A percentile compares a stretch with the other conserved stretches of the same genome.
Evolutionary conservation across 1,140 invertebrate genomes (phyloP).

Genomic region (Drosophila gunungcola): DNA sequence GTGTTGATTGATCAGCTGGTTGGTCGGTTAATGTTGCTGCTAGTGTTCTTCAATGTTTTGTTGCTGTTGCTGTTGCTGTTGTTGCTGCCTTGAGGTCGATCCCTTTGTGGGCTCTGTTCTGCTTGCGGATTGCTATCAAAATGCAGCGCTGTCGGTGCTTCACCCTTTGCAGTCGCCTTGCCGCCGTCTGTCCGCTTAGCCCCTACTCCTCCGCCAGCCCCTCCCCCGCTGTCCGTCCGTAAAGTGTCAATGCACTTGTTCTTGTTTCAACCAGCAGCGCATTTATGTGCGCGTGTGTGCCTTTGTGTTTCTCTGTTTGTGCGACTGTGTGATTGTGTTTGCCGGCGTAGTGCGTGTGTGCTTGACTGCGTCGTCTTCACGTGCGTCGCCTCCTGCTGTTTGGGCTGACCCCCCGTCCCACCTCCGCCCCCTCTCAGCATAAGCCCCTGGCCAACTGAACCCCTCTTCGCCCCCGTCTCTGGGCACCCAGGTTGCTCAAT

Average conservation of each 20-base stretch:
- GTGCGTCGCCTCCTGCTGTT: constrained; percentile 80
- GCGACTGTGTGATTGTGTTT: constrained; percentile 42
- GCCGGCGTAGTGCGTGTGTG: constrained; percentile 63
- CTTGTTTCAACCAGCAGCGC: constrained; percentile 61
- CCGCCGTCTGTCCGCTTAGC: constrained; percentile 42
- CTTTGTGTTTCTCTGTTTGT: constrained; percentile 20
- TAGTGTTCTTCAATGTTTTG: neutral
- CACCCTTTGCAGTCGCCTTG: constrained; percentile 70
- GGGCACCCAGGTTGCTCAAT: constrained; percentile 67
- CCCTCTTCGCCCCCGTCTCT: neutral
- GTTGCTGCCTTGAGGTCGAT: constrained; percentile 43
- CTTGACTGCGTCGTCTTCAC: constrained; percentile 75
- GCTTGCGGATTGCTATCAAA: constrained; percentile 66
- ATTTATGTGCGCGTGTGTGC: constrained; percentile 23
- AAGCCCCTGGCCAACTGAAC: neutral
- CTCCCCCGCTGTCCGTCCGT: constrained; percentile 44
- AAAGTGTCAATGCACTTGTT: constrained; percentile 83
- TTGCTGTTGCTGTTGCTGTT: neutral
- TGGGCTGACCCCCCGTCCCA: constrained; percentile 29
- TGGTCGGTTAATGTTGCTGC: constrained; percentile 29
- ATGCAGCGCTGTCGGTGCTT: constrained; percentile 66
- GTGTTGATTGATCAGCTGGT: constrained; percentile 63
- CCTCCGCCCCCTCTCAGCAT: neutral
- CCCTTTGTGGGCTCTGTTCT: constrained; percentile 41
- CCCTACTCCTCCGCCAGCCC: constrained; percentile 2